These are phyloP conservation scores for Luscinia megarhynchos DNA, from an alignment of 2,797 vertebrate species.

Conservation along the genomic window DNA sequence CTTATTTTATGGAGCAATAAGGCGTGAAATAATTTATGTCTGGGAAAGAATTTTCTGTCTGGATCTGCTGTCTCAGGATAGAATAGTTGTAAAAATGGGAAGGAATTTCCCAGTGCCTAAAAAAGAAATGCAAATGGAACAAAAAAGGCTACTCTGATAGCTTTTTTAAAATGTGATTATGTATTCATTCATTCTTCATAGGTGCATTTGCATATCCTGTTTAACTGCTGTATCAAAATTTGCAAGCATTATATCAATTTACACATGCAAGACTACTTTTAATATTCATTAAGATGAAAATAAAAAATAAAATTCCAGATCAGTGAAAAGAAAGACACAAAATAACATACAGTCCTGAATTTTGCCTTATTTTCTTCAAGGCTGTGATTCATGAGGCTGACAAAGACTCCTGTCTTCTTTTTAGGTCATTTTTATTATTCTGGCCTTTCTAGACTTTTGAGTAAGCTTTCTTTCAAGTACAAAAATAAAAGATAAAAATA, in stretches of 20 bases:
- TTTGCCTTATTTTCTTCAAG: neutral
- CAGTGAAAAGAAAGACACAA: neutral
- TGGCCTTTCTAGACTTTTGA: neutral
- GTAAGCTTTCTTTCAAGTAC: neutral
- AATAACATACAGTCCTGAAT: neutral
- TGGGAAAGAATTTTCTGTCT: neutral
- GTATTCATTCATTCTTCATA: neutral
- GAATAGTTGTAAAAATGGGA: neutral
- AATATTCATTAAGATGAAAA: neutral
- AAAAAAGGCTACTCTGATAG: neutral
- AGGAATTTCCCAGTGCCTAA: neutral
- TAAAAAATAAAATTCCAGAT: neutral
- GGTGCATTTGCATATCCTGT: neutral
- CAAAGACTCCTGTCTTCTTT: neutral
- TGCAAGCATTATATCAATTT: neutral
- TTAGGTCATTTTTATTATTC: neutral
- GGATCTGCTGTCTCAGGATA: neutral
- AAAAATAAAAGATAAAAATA: neutral
- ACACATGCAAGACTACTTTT: neutral
- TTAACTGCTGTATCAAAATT: neutral
- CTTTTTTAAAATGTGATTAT: neutral
- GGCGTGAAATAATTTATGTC: neutral
- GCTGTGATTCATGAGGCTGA: neutral
- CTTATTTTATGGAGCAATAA: neutral
- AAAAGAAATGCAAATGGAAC: neutral